phyloP scores from a whole-genome alignment of 2,113 vertebrate species.

The Chionis minor region DNA sequence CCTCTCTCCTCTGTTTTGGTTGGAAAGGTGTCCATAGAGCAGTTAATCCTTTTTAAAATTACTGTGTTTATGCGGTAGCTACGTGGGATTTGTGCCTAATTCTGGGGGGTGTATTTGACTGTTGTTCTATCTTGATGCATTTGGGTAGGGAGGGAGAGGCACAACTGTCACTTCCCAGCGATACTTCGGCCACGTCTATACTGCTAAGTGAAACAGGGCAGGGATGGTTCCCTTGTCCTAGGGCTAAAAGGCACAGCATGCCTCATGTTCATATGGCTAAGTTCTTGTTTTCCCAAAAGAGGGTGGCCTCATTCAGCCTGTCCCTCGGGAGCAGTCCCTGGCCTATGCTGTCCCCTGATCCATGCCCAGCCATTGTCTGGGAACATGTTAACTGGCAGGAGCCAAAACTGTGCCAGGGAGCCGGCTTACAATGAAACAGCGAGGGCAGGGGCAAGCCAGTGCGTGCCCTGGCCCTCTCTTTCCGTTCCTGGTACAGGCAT shows the following conservation, averaged over 20 bases:
- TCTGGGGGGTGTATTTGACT: neutral
- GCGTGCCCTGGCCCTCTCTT: neutral
- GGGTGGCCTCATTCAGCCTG: conserved; percentile 13
- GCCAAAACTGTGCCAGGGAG: neutral
- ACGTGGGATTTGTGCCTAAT: neutral
- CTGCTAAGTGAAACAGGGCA: neutral
- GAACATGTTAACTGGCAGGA: conserved; percentile 5
- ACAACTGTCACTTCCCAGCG: neutral
- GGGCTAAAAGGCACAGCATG: conserved; percentile 16
- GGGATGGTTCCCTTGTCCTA: neutral
- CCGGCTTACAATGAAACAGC: neutral
- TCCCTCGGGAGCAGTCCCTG: neutral
- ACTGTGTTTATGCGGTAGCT: neutral
- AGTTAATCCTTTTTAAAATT: neutral
- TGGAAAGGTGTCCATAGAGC: neutral
- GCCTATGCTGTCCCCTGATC: conserved; percentile 21
- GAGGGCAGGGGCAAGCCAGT: neutral
- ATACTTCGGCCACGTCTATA: neutral
- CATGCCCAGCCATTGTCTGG: conserved; percentile 49
- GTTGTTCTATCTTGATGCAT: neutral
- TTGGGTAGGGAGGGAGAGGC: neutral
- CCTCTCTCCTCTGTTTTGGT: neutral
- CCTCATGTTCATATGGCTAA: neutral
- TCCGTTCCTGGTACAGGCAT: neutral
- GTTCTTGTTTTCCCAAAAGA: neutral